A percentile compares a stretch with the other conserved stretches of the same genome.
Evolutionary conservation across 2,888 invertebrate species (phyloP).

Genomic region (Lypha dubia): DNA sequence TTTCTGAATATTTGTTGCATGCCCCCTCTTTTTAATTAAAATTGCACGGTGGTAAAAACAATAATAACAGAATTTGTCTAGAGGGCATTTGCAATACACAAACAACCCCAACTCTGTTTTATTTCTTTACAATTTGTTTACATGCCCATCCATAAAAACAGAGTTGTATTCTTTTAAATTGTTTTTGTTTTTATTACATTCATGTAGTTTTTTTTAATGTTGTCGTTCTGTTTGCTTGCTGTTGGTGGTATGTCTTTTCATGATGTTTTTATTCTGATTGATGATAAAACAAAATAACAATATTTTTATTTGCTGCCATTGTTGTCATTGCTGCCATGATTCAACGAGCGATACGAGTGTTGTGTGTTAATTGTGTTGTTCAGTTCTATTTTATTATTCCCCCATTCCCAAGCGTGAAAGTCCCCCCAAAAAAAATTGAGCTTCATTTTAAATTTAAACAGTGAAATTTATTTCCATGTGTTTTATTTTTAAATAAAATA

Average conservation of each 20-base stretch:
- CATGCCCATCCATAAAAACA: background rate
- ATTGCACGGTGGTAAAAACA: too few relatives aligned
- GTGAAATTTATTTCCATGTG: background rate
- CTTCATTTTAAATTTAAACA: constrained; percentile 13
- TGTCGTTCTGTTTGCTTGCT: constrained; percentile 23
- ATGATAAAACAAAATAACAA: constrained; percentile 46
- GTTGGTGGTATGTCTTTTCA: constrained; percentile 2
- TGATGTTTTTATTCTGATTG: constrained; percentile 33
- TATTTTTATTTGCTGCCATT: constrained; percentile 36
- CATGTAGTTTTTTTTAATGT: background rate
- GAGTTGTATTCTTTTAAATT: constrained; percentile 19
- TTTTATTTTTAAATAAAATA: too few relatives aligned
- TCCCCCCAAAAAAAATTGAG: background rate
- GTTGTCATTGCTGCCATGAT: constrained; percentile 43
- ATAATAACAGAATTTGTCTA: too few relatives aligned
- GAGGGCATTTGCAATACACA: too few relatives aligned
- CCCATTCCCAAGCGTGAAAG: background rate
- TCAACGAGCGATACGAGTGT: constrained; percentile 49
- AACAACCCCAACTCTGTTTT: background rate
- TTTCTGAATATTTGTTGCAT: too few relatives aligned
- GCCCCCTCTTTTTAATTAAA: too few relatives aligned
- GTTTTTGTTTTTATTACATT: background rate
- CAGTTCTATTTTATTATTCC: constrained; percentile 1
- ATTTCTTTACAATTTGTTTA: constrained; percentile 1
- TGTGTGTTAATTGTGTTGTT: constrained; percentile 20